Evolutionary conservation across 2,888 invertebrate species (phyloP), one percentile per base, ranked within the genome.

Genomic region (Pristionchus arcanus): DNA sequence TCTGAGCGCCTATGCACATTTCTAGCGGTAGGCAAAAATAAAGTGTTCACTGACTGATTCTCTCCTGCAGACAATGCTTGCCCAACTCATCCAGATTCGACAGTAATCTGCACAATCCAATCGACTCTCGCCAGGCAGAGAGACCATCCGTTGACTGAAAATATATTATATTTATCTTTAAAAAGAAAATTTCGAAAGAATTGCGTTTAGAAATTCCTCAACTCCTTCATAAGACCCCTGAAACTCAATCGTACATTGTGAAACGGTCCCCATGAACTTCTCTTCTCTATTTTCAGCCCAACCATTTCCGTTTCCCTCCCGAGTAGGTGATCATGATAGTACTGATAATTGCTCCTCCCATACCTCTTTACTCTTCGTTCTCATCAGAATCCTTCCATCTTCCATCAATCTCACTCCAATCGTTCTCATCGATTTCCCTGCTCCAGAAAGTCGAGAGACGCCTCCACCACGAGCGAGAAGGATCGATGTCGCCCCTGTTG

Each of bases 51-150:
- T 81, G 11, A 89, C 89, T 77, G 31, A 89, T 89, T 63, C 81
- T 89, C 89, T 89, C 89, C 81, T 89, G 89, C 42, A 89, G 63
- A 89, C 89, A 89, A 31, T 89, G 81, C 63, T 89, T 89, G 19
- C 89, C 89, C 59, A 89, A n/a, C 49, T 89, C 89, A 11, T 89
- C 81, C 59, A 89, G 63, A 81, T 89, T 31, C 28, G 77, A 49
- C 34, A 89, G 81, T 7, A 89, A 59, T 37, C 59, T 34, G 42
- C 59, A 89, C 37, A 89, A 31, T 13, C 25, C 34, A 25, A 89
- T 63, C n/a, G 81, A 53, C 16, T 89, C 89, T 2, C 37, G 34
- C 89, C 89, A 89, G n/a, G 49, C 37, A 7, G 77, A 42, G 42
- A 77, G 49, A 77, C 25, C 21, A 3, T 7, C 42, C 3, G n/a